Conservation (phyloP, 2,888 invertebrate species). For the Morinoia aosen region DNA sequence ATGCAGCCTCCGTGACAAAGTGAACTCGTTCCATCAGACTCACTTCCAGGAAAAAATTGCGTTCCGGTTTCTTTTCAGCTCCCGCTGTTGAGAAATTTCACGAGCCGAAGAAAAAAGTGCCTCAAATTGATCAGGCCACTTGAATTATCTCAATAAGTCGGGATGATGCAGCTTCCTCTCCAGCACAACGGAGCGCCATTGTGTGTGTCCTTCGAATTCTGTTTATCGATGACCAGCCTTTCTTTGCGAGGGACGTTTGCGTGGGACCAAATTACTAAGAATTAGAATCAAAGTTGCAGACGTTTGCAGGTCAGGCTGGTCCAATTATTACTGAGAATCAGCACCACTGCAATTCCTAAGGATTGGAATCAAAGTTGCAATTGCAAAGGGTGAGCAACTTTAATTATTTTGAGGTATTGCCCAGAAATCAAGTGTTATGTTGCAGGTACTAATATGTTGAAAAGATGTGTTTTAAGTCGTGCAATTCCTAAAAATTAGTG, state of each 20-base stretch:
- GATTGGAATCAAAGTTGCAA: too few relatives aligned
- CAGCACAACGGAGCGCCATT: background rate
- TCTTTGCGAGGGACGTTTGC: background rate
- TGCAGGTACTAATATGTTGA: too few relatives aligned
- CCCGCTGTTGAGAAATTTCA: background rate
- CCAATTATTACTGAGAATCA: background rate
- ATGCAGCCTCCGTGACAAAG: background rate
- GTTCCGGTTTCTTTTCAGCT: background rate
- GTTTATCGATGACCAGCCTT: conserved; percentile 10
- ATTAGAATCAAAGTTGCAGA: background rate
- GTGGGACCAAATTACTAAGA: background rate
- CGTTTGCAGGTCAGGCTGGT: background rate
- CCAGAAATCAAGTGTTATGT: too few relatives aligned
- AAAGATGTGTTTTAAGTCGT: too few relatives aligned
- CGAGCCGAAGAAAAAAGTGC: conserved; percentile 7
- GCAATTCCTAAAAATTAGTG: too few relatives aligned
- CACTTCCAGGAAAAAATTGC: background rate
- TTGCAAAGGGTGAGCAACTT: too few relatives aligned
- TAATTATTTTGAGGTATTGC: too few relatives aligned
- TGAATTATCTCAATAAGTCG: conserved; percentile 19
- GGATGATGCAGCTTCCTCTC: conserved; percentile 25
- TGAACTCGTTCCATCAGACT: background rate
- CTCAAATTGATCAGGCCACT: conserved; percentile 21
- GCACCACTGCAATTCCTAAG: too few relatives aligned
- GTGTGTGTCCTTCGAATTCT: background rate